Evolutionary conservation across 2,888 invertebrate species (phyloP).

Genomic region (Zeuzera pyrina): DNA sequence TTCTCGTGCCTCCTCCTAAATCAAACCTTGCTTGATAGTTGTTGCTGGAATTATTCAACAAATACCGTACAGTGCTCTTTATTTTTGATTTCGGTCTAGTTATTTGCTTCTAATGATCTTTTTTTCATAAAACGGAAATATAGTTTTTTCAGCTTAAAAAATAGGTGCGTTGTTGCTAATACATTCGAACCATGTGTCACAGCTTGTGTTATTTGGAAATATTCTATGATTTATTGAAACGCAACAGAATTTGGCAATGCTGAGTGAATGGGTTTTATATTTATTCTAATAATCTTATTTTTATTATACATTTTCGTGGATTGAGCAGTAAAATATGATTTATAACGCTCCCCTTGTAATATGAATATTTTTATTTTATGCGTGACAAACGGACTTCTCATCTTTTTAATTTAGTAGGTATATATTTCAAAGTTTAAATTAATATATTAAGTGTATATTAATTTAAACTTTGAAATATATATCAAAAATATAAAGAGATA

Average conservation of each 20-base stretch:
- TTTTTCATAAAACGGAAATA: too few species aligned
- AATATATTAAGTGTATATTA: slow-evolving; percentile 12
- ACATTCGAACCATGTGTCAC: slow-evolving; percentile 21
- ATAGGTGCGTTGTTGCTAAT: not conserved
- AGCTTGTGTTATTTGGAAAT: slow-evolving; percentile 24
- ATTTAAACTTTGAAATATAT: too few species aligned
- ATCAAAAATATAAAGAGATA: too few species aligned
- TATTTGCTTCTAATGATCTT: too few species aligned
- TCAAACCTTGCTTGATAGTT: too few species aligned
- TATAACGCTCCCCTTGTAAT: slow-evolving; percentile 29
- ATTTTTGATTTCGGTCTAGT: too few species aligned
- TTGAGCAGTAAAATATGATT: slow-evolving; percentile 34
- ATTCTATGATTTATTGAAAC: slow-evolving; percentile 40
- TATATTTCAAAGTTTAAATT: slow-evolving; percentile 7
- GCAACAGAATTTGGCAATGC: slow-evolving; percentile 46
- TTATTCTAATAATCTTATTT: slow-evolving; percentile 41
- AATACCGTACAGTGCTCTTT: too few species aligned
- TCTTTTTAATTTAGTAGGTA: not conserved
- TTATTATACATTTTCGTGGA: slow-evolving; percentile 34
- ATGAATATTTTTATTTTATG: slow-evolving; percentile 4
- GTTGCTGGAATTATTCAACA: too few species aligned
- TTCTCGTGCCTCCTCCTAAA: too few species aligned
- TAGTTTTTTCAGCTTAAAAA: not conserved
- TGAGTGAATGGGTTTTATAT: slow-evolving; percentile 35
- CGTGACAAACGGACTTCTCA: not conserved